A percentile compares a stretch with the other conserved stretches of the same genome.
Evolutionary conservation across 2,888 invertebrate species (phyloP).

Genomic region (Timandra comae): DNA sequence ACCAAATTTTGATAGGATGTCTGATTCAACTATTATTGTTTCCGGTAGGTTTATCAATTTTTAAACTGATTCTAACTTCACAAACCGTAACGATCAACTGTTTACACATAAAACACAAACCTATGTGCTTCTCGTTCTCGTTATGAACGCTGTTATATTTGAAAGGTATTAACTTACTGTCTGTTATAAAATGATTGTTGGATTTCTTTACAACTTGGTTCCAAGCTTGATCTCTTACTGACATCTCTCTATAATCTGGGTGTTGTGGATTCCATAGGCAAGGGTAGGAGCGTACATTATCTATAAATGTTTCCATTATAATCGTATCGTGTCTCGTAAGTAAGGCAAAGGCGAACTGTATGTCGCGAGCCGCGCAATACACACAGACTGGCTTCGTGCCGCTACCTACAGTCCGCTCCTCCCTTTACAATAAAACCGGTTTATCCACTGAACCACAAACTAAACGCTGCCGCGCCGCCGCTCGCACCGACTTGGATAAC

Average conservation of each 20-base stretch:
- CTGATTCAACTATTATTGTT: too few relatives aligned
- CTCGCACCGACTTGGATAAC: slow-evolving; percentile 19
- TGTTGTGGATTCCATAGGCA: slow-evolving; percentile 65
- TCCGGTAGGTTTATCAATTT: too few relatives aligned
- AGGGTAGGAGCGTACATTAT: slow-evolving; percentile 52
- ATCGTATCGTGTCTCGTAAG: not conserved
- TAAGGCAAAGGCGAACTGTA: too few relatives aligned
- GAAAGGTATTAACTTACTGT: slow-evolving; percentile 55
- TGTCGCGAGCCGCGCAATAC: slow-evolving; percentile 6
- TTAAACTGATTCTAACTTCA: too few relatives aligned
- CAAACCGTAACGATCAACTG: too few relatives aligned
- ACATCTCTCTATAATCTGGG: slow-evolving; percentile 56
- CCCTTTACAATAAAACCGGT: slow-evolving; percentile 55
- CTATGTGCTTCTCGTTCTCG: too few relatives aligned
- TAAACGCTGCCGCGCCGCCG: slow-evolving; percentile 5
- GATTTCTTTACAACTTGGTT: slow-evolving; percentile 52
- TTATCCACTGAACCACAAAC: slow-evolving; percentile 32
- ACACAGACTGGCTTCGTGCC: slow-evolving; percentile 31
- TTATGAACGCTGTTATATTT: too few relatives aligned
- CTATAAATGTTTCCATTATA: slow-evolving; percentile 58
- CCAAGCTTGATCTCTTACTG: slow-evolving; percentile 59
- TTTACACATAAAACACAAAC: too few relatives aligned
- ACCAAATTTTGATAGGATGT: too few relatives aligned
- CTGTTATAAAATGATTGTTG: slow-evolving; percentile 47
- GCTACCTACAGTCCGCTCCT: slow-evolving; percentile 30